Evolutionary conservation across 2,888 invertebrate genomes (phyloP), one percentile per base, ranked within the genome.

Genomic region (Drosophila borborema): DNA sequence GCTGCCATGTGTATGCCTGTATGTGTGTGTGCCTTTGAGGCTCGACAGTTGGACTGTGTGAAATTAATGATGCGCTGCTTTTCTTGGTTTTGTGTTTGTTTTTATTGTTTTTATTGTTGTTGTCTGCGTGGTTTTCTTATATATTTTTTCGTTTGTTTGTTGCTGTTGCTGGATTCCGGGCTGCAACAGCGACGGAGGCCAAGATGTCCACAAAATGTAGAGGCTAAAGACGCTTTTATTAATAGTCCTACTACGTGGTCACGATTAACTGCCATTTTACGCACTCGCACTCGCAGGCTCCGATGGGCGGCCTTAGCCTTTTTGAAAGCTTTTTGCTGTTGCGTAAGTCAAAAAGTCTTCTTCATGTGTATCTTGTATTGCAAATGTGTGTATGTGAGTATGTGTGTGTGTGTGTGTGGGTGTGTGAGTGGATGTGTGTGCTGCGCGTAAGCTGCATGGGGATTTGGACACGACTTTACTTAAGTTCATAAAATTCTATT

Each of bases 181-280:
- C 18, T 76, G 77, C 81, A 80, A 31, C 60, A 38, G 58, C 66
- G 55, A 40, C 49, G 70, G 40, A 79, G 70, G 64, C 67, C 71
- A 68, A 84, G 78, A 81, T 87, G 82, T 89, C 87, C 89, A 82
- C 89, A 84, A 82, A 86, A 86, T 81, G 82, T 84, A 68, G 80
- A 77, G 80, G 71, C 86, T 86, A 86, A 86, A 86, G 82, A 89
- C 87, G 81, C 73, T 89, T 86, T 86, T 86, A 86, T 86, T 86
- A 86, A 86, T 86, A 86, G 86, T 89, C 89, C 80, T 86, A 73
- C 74, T 89, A 86, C 86, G 86, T 86, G 86, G 87, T 76, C 82
- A 86, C 89, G 89, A 86, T 86, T 86, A 86, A 86, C 89, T 86
- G 85, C 81, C 81, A 89, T 89, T 86, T 86, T 86, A 89, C 89